Evolutionary conservation across 1,140 invertebrate genomes (phyloP).

Genomic region (Aphidius ervi): DNA sequence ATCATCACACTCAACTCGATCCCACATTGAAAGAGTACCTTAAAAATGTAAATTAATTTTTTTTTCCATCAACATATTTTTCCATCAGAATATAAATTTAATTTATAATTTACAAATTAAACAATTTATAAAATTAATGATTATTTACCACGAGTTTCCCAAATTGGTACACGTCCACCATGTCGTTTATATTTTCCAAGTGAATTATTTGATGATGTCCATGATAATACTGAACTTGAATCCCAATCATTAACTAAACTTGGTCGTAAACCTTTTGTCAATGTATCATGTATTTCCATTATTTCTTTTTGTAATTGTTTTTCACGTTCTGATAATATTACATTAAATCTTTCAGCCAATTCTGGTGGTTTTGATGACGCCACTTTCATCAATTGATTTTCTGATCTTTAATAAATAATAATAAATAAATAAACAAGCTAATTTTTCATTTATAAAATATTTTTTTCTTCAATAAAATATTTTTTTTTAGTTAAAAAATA

Average conservation of each 20-base stretch:
- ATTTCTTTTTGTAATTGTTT: conserved; percentile 36
- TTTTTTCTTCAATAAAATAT: neutral
- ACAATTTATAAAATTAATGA: conserved; percentile 5
- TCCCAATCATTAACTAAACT: conserved; percentile 33
- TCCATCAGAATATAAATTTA: conserved; percentile 1
- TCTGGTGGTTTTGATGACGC: conserved; percentile 21
- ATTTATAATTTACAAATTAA: conserved; percentile 1
- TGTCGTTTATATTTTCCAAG: conserved; percentile 28
- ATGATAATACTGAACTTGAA: conserved; percentile 31
- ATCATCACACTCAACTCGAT: conserved; percentile 29
- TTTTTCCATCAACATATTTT: conserved; percentile 10
- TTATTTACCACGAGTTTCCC: conserved; percentile 35
- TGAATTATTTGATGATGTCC: conserved; percentile 36
- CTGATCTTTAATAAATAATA: conserved; percentile 27
- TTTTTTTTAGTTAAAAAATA: neutral
- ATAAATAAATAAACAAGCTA: neutral
- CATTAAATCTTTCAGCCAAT: conserved; percentile 7
- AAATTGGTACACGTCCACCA: conserved; percentile 26
- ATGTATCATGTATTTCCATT: conserved; percentile 37
- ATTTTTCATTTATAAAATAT: neutral
- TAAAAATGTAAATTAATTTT: conserved; percentile 8
- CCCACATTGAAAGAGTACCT: conserved; percentile 27
- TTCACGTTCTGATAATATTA: conserved; percentile 36
- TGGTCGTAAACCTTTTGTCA: conserved; percentile 32
- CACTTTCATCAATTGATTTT: conserved; percentile 29